Evolutionary conservation across 2,113 vertebrate genomes (phyloP).

Genomic region (Alethe diademata): DNA sequence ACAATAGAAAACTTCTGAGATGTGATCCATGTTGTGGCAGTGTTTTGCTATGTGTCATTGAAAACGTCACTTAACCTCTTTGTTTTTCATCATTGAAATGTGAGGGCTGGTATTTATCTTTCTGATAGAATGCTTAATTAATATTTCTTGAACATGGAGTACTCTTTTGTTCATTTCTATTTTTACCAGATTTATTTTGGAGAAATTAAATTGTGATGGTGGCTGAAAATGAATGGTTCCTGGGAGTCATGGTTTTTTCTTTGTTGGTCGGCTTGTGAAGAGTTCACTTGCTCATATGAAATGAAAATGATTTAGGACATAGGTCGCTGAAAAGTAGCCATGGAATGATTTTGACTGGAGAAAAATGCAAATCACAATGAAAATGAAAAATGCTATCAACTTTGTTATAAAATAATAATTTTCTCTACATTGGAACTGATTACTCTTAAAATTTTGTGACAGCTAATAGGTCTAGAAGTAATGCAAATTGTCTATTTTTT

Average conservation of each 20-base stretch:
- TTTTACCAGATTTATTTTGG: slow-evolving; percentile 14
- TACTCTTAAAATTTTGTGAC: slow-evolving; percentile 25
- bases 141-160: slow-evolving; percentile 31
- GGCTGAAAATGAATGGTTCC: not conserved
- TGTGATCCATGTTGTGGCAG: slow-evolving; percentile 18
- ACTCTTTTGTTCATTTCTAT: slow-evolving; percentile 8
- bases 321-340: slow-evolving; percentile 25
- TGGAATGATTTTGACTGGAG: slow-evolving; percentile 15
- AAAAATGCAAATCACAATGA: slow-evolving; percentile 32
- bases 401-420: slow-evolving; percentile 43
- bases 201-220: slow-evolving; percentile 9
- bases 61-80: slow-evolving; percentile 32
- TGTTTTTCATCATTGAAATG: slow-evolving; percentile 17
- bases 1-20: slow-evolving; percentile 49
- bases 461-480: not conserved
- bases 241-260: slow-evolving; percentile 29
- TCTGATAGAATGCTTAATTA: slow-evolving; percentile 38
- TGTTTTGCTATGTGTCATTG: slow-evolving; percentile 47
- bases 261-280: slow-evolving; percentile 42
- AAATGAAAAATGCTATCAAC: slow-evolving; percentile 17
- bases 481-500: not conserved
- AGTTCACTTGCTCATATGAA: slow-evolving; percentile 35
- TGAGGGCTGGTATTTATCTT: not conserved
- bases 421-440: not conserved
- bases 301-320: slow-evolving; percentile 39